Evolutionary conservation across 2,888 invertebrate genomes (phyloP), one percentile per base, ranked within the genome.

Genomic region (Macrosoma leucophasiata): DNA sequence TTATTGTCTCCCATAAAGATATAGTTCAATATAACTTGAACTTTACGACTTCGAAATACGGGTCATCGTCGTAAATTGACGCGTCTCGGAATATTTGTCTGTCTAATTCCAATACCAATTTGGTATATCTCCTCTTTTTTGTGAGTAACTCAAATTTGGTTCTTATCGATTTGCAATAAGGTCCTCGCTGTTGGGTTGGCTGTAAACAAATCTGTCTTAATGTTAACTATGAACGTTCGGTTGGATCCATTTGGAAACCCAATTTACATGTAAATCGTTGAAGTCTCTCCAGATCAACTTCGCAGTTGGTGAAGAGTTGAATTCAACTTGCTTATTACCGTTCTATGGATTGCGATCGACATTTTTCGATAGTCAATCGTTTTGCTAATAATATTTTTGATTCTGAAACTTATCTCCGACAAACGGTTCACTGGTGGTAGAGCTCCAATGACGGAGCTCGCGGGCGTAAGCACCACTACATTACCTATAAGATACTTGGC

Each of bases 221-320:
- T 57, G 63, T 67, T 74, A 66, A 71, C 71, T 70, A 71, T 64
- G 65, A 64, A 59, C 62, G 72, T 67, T 70, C 62, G 67, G 58
- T 58, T 58, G 58, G 63, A 71, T 75, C 72, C 66, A 67, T 68
- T 74, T 59, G 55, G 61, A 68, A 70, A 74, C 69, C 72, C 78
- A 77, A 78, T 78, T 73, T 78, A 69, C 73, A 78, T 78, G 77
- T 71, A 76, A 78, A 78, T 78, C 65, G 61, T 60, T 63, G 66
- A 74, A 75, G 71, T 74, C 73, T 58, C 62, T 62, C 55, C 57
- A 61, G 71, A 77, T 77, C 68, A 69, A 76, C 69, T 76, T 70
- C 60, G 57, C 52, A 67, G 65, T 66, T 65, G 52, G 60, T 53
- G 55, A 65, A 62, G 56, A 55, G 48, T 49, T 47, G n/a, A n/a